A percentile compares a stretch with the other conserved stretches of the same genome.
phyloP scores from a whole-genome alignment of 2,888 invertebrate species.

The Volucella inflata region DNA sequence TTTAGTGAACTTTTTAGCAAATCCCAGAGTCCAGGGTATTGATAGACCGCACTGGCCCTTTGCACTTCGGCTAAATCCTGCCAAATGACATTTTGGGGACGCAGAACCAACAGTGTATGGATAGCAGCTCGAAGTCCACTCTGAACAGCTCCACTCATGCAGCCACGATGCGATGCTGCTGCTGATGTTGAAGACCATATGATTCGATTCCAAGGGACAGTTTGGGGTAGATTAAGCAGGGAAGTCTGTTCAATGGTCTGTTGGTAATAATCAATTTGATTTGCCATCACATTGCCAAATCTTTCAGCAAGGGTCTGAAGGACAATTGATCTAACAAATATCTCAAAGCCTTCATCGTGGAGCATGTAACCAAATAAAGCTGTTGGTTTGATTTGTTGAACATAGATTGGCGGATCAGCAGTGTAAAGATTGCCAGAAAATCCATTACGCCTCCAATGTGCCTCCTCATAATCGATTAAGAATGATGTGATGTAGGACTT shows the following conservation, averaged over 20 bases:
- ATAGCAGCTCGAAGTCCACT: slow-evolving; percentile 82
- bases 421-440: slow-evolving; percentile 79
- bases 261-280: slow-evolving; percentile 77
- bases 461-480: slow-evolving; percentile 78
- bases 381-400: slow-evolving; percentile 77
- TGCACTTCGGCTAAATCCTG: slow-evolving; percentile 80
- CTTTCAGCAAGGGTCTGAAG: slow-evolving; percentile 77
- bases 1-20: slow-evolving; percentile 79
- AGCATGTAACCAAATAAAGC: slow-evolving; percentile 77
- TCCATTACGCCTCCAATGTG: slow-evolving; percentile 79
- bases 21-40: slow-evolving; percentile 56
- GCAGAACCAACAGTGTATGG: slow-evolving; percentile 79
- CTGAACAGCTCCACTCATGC: slow-evolving; percentile 82
- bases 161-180: slow-evolving; percentile 80
- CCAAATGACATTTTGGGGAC: slow-evolving; percentile 82
- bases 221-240: slow-evolving; percentile 77
- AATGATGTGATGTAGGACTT: slow-evolving; percentile 78
- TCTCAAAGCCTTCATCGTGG: slow-evolving; percentile 77
- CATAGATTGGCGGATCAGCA: slow-evolving; percentile 78
- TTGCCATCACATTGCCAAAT: slow-evolving; percentile 80
- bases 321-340: slow-evolving; percentile 74
- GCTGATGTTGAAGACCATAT: slow-evolving; percentile 81
- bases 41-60: slow-evolving; percentile 67
- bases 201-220: slow-evolving; percentile 81
- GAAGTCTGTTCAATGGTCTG: slow-evolving; percentile 77